Base-by-base conservation (phyloP, 2,113 vertebrate genomes). In the Steatornis caripensis region DNA sequence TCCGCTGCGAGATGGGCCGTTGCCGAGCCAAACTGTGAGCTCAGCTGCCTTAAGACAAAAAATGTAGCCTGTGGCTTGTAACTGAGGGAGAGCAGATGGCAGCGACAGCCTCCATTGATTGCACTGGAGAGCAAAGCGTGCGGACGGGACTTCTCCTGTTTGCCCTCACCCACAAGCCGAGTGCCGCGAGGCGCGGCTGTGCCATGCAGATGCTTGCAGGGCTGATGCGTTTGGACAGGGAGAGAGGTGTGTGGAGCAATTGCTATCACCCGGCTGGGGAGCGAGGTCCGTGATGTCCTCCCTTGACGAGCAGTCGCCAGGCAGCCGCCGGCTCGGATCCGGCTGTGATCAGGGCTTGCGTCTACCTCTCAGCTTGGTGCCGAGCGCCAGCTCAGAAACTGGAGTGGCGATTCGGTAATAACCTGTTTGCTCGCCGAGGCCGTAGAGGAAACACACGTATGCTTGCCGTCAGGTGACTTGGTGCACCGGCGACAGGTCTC, bases 61-160 rank as follows among this genome's bases (percentile, higher is more conserved):
- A 17, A 27, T 1, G 1, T 5, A 34, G 45, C 43, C 24, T n/a
- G 29, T 18, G 3, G 36, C 58, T 36, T 10, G 18, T 66, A 32
- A 43, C 34, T 48, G 69, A 53, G 23, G 60, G 66, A 43, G 32
- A 37, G 68, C 43, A 41, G 58, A 30, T 19, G 58, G 46, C 46
- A 43, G 32, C 0, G 6, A 21, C 23, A 9, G 30, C 7, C 46
- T 22, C 57, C 10, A 0, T 17, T 14, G 7, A 0, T 17, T 14
- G 7, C 41, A 6, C 45, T 8, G 26, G 26, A 29, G 20, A 61
- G 36, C 10, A 41, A 72, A 49, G 29, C 1, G 1, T 1, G 19
- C 3, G 88, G 36, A 34, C 0, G 3, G 20, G 48, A 69, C 17
- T 55, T 64, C 22, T 17, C n/a, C n/a, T n/a, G 55, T 46, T 46